These are phyloP conservation scores for Ctenochaetus hawaiiensis DNA, from an alignment of 2,797 vertebrate species.

Conservation along the genomic window DNA sequence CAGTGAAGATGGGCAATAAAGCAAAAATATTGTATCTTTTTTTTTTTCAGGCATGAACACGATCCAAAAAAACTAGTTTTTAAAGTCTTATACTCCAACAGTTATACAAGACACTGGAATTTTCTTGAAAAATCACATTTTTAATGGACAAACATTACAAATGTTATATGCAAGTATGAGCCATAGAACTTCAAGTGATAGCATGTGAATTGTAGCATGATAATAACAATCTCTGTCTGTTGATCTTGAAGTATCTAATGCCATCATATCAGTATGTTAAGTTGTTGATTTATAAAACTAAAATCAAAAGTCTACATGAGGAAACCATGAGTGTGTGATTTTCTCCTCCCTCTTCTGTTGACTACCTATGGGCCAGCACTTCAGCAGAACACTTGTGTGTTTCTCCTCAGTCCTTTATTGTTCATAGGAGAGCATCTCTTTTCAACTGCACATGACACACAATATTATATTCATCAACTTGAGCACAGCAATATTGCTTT, in stretches of 20 bases:
- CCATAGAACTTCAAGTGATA: too few species aligned
- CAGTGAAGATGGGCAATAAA: neutral
- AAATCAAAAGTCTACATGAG: constrained; percentile 3
- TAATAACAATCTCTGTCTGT: too few species aligned
- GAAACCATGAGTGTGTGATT: neutral
- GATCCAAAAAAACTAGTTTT: too few species aligned
- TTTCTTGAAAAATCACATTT: too few species aligned
- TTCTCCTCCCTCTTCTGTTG: neutral
- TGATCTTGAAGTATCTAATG: too few species aligned
- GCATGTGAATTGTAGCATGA: too few species aligned
- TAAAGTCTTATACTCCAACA: too few species aligned
- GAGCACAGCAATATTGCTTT: constrained; percentile 19
- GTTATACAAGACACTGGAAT: too few species aligned
- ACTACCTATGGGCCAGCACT: neutral
- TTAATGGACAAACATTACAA: too few species aligned
- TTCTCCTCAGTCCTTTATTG: neutral
- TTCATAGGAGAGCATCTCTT: neutral
- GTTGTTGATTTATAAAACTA: neutral
- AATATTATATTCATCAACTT: neutral
- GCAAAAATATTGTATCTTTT: too few species aligned
- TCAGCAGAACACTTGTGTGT: neutral
- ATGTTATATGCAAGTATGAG: too few species aligned
- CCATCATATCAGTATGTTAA: neutral
- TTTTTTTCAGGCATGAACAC: too few species aligned
- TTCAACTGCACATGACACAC: neutral